Conservation (phyloP, 2,113 vertebrate genomes). For the Hypocryptadius cinnamomeus region DNA sequence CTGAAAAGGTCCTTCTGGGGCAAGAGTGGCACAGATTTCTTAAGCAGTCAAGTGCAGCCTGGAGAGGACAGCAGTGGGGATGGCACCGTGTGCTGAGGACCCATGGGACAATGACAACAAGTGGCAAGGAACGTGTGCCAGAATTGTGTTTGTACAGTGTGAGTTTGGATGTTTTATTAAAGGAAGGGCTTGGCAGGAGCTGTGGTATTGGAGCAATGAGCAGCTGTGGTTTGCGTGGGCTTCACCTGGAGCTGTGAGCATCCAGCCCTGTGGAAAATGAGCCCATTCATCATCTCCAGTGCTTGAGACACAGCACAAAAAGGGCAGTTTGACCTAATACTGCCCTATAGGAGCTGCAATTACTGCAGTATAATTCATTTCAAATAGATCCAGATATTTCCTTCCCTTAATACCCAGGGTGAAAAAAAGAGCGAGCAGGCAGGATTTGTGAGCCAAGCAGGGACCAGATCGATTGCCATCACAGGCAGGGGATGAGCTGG, state of each 20-base stretch:
- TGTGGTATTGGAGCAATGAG: not conserved
- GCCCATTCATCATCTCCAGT: constrained; percentile 40
- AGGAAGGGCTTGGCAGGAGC: not conserved
- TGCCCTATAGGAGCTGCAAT: constrained; percentile 45
- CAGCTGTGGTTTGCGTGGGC: not conserved
- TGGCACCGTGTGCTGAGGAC: not conserved
- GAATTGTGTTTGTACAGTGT: not conserved
- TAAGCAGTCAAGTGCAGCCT: not conserved
- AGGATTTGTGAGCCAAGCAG: not conserved
- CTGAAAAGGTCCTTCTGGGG: not conserved
- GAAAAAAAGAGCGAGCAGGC: not conserved
- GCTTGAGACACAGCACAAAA: constrained; percentile 18
- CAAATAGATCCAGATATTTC: constrained; percentile 35
- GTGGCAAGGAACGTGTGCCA: not conserved
- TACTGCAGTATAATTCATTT: constrained; percentile 49
- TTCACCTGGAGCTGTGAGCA: not conserved
- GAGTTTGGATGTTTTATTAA: not conserved
- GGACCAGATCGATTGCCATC: not conserved
- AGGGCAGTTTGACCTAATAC: constrained; percentile 53
- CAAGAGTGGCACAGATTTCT: not conserved
- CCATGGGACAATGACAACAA: not conserved
- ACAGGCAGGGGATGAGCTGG: not conserved
- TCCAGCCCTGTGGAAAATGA: constrained; percentile 29
- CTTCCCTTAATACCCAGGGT: constrained; percentile 6
- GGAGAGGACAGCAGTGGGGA: not conserved